Conservation (phyloP, 2,888 invertebrate genomes). For the Chrysina gloriosa region DNA sequence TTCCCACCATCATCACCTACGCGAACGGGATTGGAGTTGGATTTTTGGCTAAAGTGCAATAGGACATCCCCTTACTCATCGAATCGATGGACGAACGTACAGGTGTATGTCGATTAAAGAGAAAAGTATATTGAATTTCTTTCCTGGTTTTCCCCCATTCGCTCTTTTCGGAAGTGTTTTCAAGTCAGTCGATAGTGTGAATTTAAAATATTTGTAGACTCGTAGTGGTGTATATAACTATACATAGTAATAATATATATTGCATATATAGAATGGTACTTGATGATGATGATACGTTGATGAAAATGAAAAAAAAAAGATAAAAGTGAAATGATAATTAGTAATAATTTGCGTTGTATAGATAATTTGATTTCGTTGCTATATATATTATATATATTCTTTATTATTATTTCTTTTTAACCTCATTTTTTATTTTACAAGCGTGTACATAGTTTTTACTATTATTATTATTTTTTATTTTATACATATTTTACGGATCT, state of each 20-base stretch:
- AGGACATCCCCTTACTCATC: too few relatives aligned
- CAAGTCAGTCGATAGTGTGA: conserved; percentile 19
- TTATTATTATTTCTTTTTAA: conserved; percentile 13
- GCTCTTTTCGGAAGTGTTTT: conserved; percentile 6
- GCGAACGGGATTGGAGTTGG: not conserved
- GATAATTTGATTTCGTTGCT: conserved; percentile 26
- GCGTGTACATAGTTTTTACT: conserved; percentile 21
- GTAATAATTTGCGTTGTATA: conserved; percentile 29
- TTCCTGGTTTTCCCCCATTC: not conserved
- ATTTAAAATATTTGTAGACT: conserved; percentile 24
- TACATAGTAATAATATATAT: conserved; percentile 35
- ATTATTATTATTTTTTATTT: conserved; percentile 26
- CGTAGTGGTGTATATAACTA: conserved; percentile 32
- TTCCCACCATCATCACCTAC: not conserved
- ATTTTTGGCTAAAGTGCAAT: conserved; percentile 3
- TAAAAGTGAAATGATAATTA: conserved; percentile 24
- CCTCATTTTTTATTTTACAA: conserved; percentile 8
- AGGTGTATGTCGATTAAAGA: too few relatives aligned
- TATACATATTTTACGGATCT: conserved; percentile 10
- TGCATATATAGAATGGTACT: conserved; percentile 24
- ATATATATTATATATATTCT: conserved; percentile 25
- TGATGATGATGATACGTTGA: conserved; percentile 3
- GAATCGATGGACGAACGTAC: too few relatives aligned
- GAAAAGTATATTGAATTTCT: too few relatives aligned
- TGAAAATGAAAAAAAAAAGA: conserved; percentile 1